Evolutionary conservation across 2,797 vertebrate species (phyloP).

Genomic region (Mormyrus proboscirostris): DNA sequence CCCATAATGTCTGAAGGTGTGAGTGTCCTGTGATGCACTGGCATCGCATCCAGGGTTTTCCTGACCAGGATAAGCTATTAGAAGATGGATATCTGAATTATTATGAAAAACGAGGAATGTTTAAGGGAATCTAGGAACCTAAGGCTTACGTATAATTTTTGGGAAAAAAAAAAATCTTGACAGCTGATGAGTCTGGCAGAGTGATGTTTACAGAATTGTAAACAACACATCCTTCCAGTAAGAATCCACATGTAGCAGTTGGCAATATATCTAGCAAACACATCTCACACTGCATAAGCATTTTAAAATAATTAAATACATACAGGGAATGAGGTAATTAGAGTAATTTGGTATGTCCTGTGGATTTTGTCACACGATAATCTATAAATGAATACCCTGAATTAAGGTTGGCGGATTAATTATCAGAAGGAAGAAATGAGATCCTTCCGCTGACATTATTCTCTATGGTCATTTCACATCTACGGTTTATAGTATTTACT

Average conservation of each 20-base stretch:
- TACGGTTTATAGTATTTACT: background rate
- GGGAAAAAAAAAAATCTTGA: background rate
- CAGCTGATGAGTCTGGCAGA: background rate
- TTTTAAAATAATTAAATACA: background rate
- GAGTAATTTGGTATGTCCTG: background rate
- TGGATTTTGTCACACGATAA: background rate
- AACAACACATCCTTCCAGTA: background rate
- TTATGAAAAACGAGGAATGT: background rate
- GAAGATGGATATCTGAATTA: background rate
- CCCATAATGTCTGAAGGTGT: background rate
- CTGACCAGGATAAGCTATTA: background rate
- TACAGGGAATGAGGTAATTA: background rate
- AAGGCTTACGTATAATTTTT: background rate
- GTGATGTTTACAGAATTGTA: background rate
- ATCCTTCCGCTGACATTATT: background rate
- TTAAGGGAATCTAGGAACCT: background rate
- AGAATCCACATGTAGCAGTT: background rate
- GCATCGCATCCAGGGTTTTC: background rate
- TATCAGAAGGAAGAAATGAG: background rate
- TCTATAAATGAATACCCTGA: background rate
- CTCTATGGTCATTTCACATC: background rate
- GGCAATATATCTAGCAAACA: background rate
- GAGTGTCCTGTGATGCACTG: background rate
- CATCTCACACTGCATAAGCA: background rate
- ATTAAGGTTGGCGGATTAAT: background rate